Evolutionary conservation across 2,888 invertebrate genomes (phyloP), one percentile per base, ranked within the genome.

Genomic region (Papilio demoleus): DNA sequence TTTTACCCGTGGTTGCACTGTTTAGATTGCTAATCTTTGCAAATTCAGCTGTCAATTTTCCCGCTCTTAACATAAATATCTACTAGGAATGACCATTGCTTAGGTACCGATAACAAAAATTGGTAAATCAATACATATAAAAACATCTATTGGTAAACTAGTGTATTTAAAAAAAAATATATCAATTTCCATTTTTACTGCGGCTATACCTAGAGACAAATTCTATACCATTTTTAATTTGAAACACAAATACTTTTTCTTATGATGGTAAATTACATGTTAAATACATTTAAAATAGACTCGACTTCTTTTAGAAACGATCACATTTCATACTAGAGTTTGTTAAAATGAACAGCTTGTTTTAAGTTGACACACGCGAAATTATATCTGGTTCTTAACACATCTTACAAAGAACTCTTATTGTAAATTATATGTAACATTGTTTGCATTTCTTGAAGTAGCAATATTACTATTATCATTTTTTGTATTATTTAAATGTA

Each of bases 401-500:
- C 31, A 42, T 45, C 22, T 45, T 17, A 36, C 9, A 36, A 45
- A 50, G 5, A 24, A 38, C 42, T 4, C 40, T 50, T 31, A 53
- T 59, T 58, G 14, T 56, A 65, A 64, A 68, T 27, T 61, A 38
- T 9, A n/a, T n/a, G 9, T 40, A 50, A 53, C 31, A 50, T 42
- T 61, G 22, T 67, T 42, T 61, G 67, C 50, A 53, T 67, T 66
- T 66, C 53, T 38, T 24, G 24, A 38, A 38, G 14, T 60, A 60
- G 60, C 67, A 50, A 67, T 67, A 66, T 34, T 22, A 61, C 8
- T 61, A 42, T 61, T 34, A 6, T 17, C 19, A n/a, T n/a, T 42
- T 67, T 61, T 61, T 31, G 24, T 45, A 60, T 40, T 73, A 65
- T 74, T 67, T 63, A 67, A 47, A 64, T 69, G 63, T 67, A 63